Evolutionary conservation across 2,797 vertebrate species (phyloP).

Genomic region (Gallirallus australis): DNA sequence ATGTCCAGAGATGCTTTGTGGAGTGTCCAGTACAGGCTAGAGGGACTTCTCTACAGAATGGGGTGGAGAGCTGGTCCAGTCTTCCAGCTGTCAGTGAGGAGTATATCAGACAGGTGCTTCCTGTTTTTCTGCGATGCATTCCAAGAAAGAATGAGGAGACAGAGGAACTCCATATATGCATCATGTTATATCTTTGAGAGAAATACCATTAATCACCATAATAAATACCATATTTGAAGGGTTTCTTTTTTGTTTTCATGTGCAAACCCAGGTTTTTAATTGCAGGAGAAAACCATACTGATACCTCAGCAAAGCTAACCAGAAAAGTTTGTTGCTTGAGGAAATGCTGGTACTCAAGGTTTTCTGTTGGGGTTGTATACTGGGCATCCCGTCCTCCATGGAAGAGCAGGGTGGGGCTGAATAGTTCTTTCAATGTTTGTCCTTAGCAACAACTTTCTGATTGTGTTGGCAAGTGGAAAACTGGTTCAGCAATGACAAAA

Average conservation of each 20-base stretch:
- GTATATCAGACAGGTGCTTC: fast-evolving
- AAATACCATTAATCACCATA: neutral
- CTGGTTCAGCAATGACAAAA: neutral
- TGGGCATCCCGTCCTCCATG: neutral
- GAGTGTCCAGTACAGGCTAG: neutral
- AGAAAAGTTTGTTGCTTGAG: neutral
- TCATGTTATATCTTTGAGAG: neutral
- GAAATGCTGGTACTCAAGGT: neutral
- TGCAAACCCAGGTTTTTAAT: neutral
- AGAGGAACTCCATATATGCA: neutral
- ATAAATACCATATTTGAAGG: neutral
- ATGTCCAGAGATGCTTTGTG: neutral
- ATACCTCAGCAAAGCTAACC: neutral
- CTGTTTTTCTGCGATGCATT: neutral
- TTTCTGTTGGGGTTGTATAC: neutral
- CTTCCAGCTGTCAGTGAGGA: neutral
- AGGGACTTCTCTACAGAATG: neutral
- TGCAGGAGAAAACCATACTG: neutral
- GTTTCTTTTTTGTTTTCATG: neutral
- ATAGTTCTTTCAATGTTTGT: neutral
- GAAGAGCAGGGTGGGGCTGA: neutral
- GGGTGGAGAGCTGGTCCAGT: neutral
- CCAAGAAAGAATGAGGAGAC: neutral
- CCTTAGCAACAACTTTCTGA: neutral
- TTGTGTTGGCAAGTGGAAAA: neutral